phyloP scores from a whole-genome alignment of 2,888 invertebrate species.

The Polyommatus icarus region DNA sequence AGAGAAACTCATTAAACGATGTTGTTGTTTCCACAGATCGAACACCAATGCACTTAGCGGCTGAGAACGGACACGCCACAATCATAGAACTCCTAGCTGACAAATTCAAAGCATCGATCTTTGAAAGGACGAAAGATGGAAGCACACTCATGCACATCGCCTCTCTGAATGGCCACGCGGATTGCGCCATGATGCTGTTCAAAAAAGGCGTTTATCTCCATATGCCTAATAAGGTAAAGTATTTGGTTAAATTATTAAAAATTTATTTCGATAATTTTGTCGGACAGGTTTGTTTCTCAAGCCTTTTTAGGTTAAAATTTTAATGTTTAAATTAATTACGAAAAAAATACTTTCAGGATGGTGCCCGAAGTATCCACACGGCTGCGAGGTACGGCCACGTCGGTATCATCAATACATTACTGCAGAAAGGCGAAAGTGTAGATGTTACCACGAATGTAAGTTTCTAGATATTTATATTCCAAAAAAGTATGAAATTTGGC shows the following conservation, averaged over 20 bases:
- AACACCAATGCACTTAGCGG: conserved; percentile 98
- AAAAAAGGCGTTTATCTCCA: conserved; percentile 99
- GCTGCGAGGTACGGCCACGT: conserved; percentile 98
- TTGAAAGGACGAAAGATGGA: conserved; percentile 98
- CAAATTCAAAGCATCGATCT: conserved; percentile 98
- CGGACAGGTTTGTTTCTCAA: background rate
- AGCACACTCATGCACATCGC: conserved; percentile 99
- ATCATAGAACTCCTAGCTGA: conserved; percentile 98
- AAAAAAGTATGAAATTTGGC: too few relatives aligned
- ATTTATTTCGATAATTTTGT: background rate
- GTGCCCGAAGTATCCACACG: conserved; percentile 98
- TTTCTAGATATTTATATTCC: conserved; percentile 33
- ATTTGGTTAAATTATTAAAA: background rate
- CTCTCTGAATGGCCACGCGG: conserved; percentile 97
- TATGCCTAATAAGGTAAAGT: conserved; percentile 96
- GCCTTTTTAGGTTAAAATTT: background rate
- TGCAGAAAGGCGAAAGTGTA: conserved; percentile 98
- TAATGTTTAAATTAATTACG: background rate
- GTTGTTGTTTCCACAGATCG: conserved; percentile 82
- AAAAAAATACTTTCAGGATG: conserved; percentile 82
- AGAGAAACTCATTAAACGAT: conserved; percentile 26
- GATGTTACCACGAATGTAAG: conserved; percentile 96
- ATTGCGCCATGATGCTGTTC: conserved; percentile 98
- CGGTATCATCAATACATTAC: conserved; percentile 96
- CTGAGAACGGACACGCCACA: conserved; percentile 97